Evolutionary conservation across 2,797 vertebrate species (phyloP).

Genomic region (Notoglanidium macrostoma): DNA sequence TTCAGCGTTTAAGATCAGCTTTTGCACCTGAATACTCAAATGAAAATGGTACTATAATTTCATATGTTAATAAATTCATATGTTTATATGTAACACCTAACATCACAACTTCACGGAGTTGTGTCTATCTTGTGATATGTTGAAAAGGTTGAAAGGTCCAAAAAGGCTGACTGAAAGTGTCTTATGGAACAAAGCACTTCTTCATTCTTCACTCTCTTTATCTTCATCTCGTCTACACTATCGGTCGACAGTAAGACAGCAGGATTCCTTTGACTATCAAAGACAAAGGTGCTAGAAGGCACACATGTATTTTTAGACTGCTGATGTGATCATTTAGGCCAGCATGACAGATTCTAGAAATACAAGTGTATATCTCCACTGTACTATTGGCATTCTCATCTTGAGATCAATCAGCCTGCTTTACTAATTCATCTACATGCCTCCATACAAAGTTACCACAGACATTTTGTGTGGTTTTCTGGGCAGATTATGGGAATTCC

Average conservation of each 20-base stretch:
- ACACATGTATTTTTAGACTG: not conserved
- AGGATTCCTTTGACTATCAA: constrained; percentile 16
- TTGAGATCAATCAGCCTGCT: constrained; percentile 1
- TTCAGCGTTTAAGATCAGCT: not conserved
- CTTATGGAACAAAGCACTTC: constrained; percentile 27
- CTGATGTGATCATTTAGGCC: constrained; percentile 11
- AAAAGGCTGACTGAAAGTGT: constrained; percentile 15
- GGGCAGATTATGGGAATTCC: not conserved
- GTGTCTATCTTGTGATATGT: not conserved
- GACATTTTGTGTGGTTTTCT: not conserved
- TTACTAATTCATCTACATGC: not conserved
- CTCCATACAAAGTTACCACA: not conserved
- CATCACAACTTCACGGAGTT: not conserved
- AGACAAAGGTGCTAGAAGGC: not conserved
- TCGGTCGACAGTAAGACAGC: constrained; percentile 5
- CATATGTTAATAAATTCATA: not conserved
- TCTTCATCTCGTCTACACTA: constrained; percentile 4
- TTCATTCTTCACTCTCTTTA: constrained; percentile 16
- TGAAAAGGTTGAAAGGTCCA: not conserved
- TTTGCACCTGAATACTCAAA: not conserved
- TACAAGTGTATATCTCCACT: not conserved
- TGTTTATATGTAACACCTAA: not conserved
- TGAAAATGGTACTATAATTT: not conserved
- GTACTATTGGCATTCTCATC: not conserved
- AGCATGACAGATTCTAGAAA: constrained; percentile 17